phyloP scores from a whole-genome alignment of 2,797 vertebrate species.

The Gobio occitaniae region DNA sequence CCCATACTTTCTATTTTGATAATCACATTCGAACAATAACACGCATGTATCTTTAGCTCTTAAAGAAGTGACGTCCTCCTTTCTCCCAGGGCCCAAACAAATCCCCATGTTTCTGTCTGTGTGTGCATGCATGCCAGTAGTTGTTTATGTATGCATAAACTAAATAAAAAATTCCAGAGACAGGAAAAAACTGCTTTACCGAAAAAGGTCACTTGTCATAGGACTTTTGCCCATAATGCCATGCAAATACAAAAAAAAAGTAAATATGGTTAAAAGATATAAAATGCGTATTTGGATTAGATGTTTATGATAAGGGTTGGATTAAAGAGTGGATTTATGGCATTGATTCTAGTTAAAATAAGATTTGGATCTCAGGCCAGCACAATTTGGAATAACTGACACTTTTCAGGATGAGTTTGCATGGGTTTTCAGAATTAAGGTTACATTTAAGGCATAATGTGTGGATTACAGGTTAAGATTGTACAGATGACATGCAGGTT shows the following conservation, averaged over 20 bases:
- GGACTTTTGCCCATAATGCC: background rate
- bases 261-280: no score
- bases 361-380: background rate
- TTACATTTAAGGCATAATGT: background rate
- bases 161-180: constrained; percentile 13
- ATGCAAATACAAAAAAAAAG: background rate
- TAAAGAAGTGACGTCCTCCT: constrained; percentile 5
- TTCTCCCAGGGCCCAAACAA: constrained; percentile 3
- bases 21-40: background rate
- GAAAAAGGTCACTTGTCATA: background rate
- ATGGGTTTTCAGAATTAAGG: background rate
- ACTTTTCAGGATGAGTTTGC: background rate
- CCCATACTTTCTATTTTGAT: no score
- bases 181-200: background rate
- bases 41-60: constrained; percentile 9
- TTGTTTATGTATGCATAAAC: constrained; percentile 25
- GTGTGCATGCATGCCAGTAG: constrained; percentile 27
- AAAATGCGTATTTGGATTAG: background rate
- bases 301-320: background rate
- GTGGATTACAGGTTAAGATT: background rate
- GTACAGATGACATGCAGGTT: background rate
- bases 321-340: background rate
- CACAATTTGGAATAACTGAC: background rate
- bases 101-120: constrained; percentile 30
- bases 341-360: background rate